Conservation (phyloP, 2,113 vertebrate genomes). For the Steatornis caripensis region DNA sequence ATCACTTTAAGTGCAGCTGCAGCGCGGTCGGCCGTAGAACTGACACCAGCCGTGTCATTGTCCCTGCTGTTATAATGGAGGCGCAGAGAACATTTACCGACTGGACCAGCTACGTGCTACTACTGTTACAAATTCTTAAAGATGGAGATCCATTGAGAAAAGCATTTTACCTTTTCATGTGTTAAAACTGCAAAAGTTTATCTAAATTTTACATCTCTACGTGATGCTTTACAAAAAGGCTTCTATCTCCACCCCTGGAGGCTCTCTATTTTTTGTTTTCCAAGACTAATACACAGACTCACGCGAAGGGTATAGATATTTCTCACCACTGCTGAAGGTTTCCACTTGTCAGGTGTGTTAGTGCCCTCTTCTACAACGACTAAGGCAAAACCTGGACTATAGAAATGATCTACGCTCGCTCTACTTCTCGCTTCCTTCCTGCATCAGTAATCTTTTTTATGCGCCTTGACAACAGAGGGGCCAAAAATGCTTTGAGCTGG, state of each 20-base stretch:
- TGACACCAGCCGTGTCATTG: not conserved
- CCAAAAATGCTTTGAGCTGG: not conserved
- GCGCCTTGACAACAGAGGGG: not conserved
- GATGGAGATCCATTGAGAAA: not conserved
- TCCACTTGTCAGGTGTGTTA: not conserved
- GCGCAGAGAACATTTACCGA: not conserved
- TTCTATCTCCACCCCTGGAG: not conserved
- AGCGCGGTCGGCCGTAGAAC: not conserved
- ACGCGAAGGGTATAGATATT: not conserved
- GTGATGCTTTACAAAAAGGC: not conserved
- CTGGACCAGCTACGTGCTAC: fast-evolving
- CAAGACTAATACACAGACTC: not conserved
- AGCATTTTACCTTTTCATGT: not conserved
- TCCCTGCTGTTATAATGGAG: not conserved
- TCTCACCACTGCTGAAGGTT: not conserved
- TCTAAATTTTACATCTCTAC: not conserved
- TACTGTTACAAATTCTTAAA: not conserved
- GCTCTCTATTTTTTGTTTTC: not conserved
- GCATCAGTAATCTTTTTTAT: not conserved
- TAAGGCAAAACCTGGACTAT: not conserved
- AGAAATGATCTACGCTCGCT: not conserved
- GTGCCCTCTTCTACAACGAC: not conserved
- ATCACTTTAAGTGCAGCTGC: not conserved
- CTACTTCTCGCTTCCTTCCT: not conserved
- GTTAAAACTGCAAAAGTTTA: not conserved